Base-by-base conservation (phyloP, 1,140 invertebrate genomes). In the Bombus balteatus region DNA sequence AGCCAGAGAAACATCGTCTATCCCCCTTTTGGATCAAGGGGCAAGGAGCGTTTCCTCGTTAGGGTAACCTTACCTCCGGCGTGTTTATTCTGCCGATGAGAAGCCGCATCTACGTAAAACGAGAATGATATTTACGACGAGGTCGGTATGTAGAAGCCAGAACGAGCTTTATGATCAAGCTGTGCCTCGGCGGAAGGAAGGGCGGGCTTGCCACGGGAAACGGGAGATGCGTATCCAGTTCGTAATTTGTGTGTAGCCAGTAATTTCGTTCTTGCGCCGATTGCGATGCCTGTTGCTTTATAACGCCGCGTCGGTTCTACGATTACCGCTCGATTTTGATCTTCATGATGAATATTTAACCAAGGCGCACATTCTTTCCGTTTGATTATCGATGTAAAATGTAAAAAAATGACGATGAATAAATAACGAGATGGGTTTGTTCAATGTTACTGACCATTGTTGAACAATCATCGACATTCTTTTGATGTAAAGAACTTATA, bases 151-250 rank as follows among this genome's bases (percentile, higher is more conserved):
- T 82, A 80, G 80, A 22, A 82, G 62, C 88, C 22, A 47, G 85
- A 84, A 86, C 89, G 88, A 90, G 89, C 89, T 89, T 87, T 90
- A 90, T 90, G 88, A 90, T 90, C 89, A 90, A 89, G 88, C 88
- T 25, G n/a, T 66, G 74, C 68, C 41, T 39, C 43, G 53, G 68
- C 82, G 81, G 66, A 80, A 79, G 87, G 82, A 81, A 80, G 83
- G 87, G 70, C 41, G 81, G 47, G 83, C 57, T 80, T 41, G 62
- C 43, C 47, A 43, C 43, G 70, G 70, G 72, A 80, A 91, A 81
- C 75, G 85, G 37, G 76, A 91, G 89, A 89, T 82, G 87, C 85
- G 89, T 90, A 89, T 90, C 89, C 89, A 80, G 85, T 90, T 89
- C 79, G 82, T 87, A 90, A 90, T 90, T 90, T 90, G 85, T 84